Percentiles rank a stretch among this genome's conserved stretches.
phyloP scores from a whole-genome alignment of 2,888 invertebrate genomes.

The Epistrophe eligans region DNA sequence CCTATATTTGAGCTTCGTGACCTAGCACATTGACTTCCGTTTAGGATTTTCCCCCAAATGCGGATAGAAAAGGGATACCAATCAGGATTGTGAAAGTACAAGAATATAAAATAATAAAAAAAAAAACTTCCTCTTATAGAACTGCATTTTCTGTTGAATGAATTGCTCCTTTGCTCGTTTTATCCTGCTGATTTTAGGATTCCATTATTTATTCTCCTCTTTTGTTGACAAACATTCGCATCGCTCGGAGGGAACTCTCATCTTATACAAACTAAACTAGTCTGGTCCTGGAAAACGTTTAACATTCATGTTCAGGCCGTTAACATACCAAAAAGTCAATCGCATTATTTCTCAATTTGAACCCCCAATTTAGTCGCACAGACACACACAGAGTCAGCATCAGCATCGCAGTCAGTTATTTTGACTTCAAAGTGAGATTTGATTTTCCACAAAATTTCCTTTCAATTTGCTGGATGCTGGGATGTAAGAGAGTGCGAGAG shows the following conservation, averaged over 20 bases:
- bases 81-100: conserved; percentile 22
- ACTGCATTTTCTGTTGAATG: conserved; percentile 53
- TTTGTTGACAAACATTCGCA: conserved; percentile 72
- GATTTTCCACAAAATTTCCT: conserved; percentile 75
- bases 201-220: conserved; percentile 56
- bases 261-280: neutral
- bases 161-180: conserved; percentile 39
- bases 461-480: conserved; percentile 21
- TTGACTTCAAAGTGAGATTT: conserved; percentile 73
- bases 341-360: conserved; percentile 73
- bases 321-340: conserved; percentile 70
- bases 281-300: conserved; percentile 39
- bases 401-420: conserved; percentile 33
- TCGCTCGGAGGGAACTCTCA: conserved; percentile 36
- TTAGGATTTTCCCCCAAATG: conserved; percentile 53
- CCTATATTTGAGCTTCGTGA: conserved; percentile 75
- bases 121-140: conserved; percentile 27
- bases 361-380: conserved; percentile 53
- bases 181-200: conserved; percentile 28
- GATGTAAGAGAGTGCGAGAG: no score
- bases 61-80: conserved; percentile 40
- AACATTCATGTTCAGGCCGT: conserved; percentile 66
- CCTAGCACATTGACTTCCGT: conserved; percentile 74
- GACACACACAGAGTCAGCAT: conserved; percentile 18
- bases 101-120: conserved; percentile 8